Base-by-base conservation (phyloP, 2,888 invertebrate species). In the Ephialtes manifestator region DNA sequence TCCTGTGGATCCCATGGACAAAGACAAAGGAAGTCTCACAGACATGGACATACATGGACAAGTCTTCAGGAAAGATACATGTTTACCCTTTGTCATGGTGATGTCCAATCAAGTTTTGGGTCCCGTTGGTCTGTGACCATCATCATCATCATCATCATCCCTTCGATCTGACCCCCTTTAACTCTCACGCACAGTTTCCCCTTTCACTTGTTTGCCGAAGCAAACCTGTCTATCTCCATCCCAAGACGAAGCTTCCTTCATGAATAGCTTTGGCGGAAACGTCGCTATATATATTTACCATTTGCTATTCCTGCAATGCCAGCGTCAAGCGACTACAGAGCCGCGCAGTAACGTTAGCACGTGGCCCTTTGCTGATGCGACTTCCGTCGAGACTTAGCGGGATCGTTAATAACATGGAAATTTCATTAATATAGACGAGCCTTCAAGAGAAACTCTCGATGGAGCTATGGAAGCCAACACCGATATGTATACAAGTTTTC, bases 1-100 rank as follows among this genome's bases (percentile, higher is more conserved):
- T 53, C 39, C 24, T 20, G 24, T 60, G 80, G 51, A 72, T 67
- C 7, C 7, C 20, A 70, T 43, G 13, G 65, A 39, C 39, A 63
- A 24, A 55, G 53, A 75, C 71, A 71, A 35, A 35, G 35, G 35
- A 35, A 35, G 35, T 3, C 35, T 3, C 35, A 35, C 7, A 35
- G 2, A 0, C 13, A 35, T 13, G 71, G 20, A 53, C 31, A n/a
- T n/a, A 10, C 39, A 39, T 4, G 24, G 18, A 35, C 11, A n/a
- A 18, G 18, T 1, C 63, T 63, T 35, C n/a, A 11, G 67, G 67
- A 67, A 67, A 46, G 46, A 46, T 39, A 39, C 35, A 39, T 63
- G 24, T 71, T 58, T 58, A n/a, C 81, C 87, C 90, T 90, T 91
- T 92, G 90, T 91, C 90, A 90, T 91, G 92, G 84, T 92, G 91